Conservation (phyloP, 53 echinoderm and acorn worm genomes). For the Arbacia lixula region DNA sequence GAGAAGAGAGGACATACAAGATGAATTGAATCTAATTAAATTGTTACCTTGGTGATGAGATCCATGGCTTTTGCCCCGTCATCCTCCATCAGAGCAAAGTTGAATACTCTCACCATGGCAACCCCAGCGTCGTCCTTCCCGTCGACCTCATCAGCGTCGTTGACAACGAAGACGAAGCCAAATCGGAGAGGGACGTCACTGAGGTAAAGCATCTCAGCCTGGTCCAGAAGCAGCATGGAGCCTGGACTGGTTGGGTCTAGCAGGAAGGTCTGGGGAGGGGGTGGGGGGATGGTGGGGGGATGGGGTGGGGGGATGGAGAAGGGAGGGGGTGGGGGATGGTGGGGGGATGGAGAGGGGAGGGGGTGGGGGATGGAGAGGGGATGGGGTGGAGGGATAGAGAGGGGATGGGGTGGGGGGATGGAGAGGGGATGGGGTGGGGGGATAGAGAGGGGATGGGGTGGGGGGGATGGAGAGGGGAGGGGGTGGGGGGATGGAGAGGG, state of each 20-base stretch:
- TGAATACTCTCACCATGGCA: conserved; percentile 89
- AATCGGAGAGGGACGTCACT: conserved; percentile 81
- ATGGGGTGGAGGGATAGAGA: too few species aligned
- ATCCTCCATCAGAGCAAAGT: conserved; percentile 86
- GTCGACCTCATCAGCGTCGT: conserved; percentile 71
- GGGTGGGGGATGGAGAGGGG: too few species aligned
- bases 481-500: too few species aligned
- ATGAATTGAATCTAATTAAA: too few species aligned
- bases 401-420: too few species aligned
- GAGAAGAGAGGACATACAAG: neutral
- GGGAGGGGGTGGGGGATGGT: too few species aligned
- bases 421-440: too few species aligned
- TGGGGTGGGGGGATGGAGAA: neutral
- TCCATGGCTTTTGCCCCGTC: conserved; percentile 73
- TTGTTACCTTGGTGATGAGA: conserved; percentile 84
- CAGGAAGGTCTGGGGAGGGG: conserved; percentile 69
- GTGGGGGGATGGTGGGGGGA: neutral
- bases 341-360: too few species aligned
- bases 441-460: too few species aligned
- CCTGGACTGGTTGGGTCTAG: conserved; percentile 84
- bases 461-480: too few species aligned
- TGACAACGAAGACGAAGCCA: conserved; percentile 93
- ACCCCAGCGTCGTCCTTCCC: conserved; percentile 85
- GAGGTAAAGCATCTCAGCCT: conserved; percentile 77
- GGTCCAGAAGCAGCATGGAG: conserved; percentile 76